A percentile compares a stretch with the other conserved stretches of the same genome.
Evolutionary conservation across 2,113 vertebrate species (phyloP).

Genomic region (Fulmarus glacialis): DNA sequence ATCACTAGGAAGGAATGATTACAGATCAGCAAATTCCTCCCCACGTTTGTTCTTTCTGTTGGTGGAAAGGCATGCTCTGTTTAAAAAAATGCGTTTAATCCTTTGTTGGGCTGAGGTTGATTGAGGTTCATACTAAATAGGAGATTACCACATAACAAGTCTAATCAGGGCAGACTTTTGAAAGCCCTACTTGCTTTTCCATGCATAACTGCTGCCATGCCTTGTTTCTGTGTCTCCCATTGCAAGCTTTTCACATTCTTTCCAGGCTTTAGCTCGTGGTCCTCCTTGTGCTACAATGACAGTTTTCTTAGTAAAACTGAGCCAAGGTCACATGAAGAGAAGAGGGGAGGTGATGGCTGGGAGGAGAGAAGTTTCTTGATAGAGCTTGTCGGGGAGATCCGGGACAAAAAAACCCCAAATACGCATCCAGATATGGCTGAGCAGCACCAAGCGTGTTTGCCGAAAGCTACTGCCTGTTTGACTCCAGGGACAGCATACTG

Average conservation of each 20-base stretch:
- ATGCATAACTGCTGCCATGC: slow-evolving; percentile 56
- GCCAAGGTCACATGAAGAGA: background rate
- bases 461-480: background rate
- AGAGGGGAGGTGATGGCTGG: background rate
- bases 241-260: slow-evolving; percentile 54
- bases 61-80: slow-evolving; percentile 39
- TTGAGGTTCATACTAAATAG: slow-evolving; percentile 41
- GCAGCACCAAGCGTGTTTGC: background rate
- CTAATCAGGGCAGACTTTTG: slow-evolving; percentile 62
- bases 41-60: slow-evolving; percentile 6
- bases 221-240: background rate
- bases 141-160: slow-evolving; percentile 40
- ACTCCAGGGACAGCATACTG: background rate
- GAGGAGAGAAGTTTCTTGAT: background rate
- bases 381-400: background rate
- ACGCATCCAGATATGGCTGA: background rate
- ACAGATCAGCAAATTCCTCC: slow-evolving; percentile 54
- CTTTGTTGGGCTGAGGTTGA: slow-evolving; percentile 24
- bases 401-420: background rate
- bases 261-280: background rate
- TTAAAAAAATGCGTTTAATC: slow-evolving; percentile 36
- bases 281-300: background rate
- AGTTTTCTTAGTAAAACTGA: background rate
- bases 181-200: slow-evolving; percentile 59
- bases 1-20: background rate